These are phyloP conservation scores for Entomobrya proxima DNA, from an alignment of 2,888 invertebrate species.

Conservation along the genomic window DNA sequence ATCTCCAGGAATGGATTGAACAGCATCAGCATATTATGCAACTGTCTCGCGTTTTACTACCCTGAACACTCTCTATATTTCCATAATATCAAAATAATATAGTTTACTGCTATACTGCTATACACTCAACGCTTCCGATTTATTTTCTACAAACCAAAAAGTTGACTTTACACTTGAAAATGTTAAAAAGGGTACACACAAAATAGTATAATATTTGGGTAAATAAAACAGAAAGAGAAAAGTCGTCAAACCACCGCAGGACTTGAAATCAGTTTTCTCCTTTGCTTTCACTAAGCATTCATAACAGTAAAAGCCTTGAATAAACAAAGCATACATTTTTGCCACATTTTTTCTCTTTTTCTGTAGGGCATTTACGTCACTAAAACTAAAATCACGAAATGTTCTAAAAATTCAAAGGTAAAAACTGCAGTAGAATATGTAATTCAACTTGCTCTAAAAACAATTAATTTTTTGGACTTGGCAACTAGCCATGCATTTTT, in stretches of 20 bases:
- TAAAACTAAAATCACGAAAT: too few species aligned
- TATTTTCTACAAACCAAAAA: too few species aligned
- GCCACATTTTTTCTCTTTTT: neutral
- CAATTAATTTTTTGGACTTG: too few species aligned
- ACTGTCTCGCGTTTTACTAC: slow-evolving; percentile 8
- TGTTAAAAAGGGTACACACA: neutral
- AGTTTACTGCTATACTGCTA: too few species aligned
- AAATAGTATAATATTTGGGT: neutral
- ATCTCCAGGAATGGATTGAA: neutral
- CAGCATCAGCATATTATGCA: slow-evolving; percentile 39
- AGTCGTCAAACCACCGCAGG: neutral
- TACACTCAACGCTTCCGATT: too few species aligned
- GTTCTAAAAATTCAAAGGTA: too few species aligned
- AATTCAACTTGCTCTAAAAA: too few species aligned
- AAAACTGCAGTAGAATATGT: too few species aligned
- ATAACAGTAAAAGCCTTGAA: neutral
- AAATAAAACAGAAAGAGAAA: neutral
- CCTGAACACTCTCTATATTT: neutral
- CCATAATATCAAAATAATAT: neutral
- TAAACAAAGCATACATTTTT: neutral
- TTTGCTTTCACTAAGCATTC: neutral
- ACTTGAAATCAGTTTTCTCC: neutral
- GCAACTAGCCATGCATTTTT: too few species aligned
- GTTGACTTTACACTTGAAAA: neutral
- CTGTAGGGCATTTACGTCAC: too few species aligned